Conservation (phyloP, 2,113 vertebrate genomes). For the Protobothrops flavoviridis region DNA sequence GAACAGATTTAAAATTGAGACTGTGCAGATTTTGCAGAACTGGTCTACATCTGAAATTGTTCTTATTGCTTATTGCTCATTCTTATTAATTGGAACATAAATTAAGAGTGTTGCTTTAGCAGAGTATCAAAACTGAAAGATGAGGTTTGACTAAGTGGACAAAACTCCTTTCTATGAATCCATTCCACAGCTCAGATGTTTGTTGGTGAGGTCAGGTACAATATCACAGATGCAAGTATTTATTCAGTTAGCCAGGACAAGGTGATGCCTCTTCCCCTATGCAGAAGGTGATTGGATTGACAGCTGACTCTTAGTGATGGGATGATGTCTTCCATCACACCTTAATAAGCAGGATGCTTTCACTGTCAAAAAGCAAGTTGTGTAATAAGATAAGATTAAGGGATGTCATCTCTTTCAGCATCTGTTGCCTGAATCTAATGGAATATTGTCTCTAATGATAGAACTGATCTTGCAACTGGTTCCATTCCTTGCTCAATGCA, state of each 20-base stretch:
- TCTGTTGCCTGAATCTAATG: not conserved
- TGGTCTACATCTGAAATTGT: not conserved
- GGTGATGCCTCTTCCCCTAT: not conserved
- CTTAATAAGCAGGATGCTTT: not conserved
- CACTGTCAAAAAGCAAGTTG: not conserved
- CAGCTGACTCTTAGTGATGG: not conserved
- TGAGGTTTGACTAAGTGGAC: not conserved
- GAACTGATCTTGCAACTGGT: not conserved
- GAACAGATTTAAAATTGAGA: not conserved
- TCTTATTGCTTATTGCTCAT: not conserved
- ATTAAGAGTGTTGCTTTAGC: not conserved
- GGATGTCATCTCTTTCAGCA: not conserved
- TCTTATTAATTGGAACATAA: not conserved
- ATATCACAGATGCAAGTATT: not conserved
- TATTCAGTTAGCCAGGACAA: not conserved
- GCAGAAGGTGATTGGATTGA: not conserved
- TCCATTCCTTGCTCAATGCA: not conserved
- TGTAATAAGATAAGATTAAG: not conserved
- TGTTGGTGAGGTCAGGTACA: not conserved
- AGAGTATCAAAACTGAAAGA: not conserved
- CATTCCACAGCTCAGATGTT: not conserved
- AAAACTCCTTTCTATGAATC: not conserved
- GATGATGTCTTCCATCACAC: not conserved
- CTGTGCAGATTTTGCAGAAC: constrained; percentile 4
- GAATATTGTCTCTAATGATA: not conserved